Evolutionary conservation across 2,113 vertebrate genomes (phyloP).

Genomic region (Atlantisia rogersi): DNA sequence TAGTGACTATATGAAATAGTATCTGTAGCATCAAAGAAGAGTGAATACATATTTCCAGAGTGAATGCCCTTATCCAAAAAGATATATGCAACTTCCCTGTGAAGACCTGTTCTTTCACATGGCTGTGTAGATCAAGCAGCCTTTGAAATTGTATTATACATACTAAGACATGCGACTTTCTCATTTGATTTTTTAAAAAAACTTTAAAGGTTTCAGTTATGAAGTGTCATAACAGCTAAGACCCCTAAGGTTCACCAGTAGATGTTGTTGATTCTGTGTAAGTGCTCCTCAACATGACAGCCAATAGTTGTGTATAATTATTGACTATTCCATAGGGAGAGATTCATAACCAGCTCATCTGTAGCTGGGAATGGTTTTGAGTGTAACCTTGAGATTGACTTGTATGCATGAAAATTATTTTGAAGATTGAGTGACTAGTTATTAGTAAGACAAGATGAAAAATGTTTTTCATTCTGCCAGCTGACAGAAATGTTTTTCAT

Average conservation of each 20-base stretch:
- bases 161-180: neutral
- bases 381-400: neutral
- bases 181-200: neutral
- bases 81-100: neutral
- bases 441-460: constrained; percentile 34
- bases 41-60: neutral
- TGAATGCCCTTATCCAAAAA: neutral
- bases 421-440: neutral
- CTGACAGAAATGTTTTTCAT: neutral
- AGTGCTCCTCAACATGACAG: neutral
- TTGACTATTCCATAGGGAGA: neutral
- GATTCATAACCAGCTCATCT: neutral
- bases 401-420: neutral
- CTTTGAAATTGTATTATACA: neutral
- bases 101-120: neutral
- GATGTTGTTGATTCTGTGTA: neutral
- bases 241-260: neutral
- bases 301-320: neutral
- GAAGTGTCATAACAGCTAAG: neutral
- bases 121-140: neutral
- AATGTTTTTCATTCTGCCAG: neutral
- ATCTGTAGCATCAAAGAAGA: neutral
- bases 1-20: neutral
- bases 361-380: neutral
- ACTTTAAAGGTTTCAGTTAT: neutral